Conservation (phyloP, 2,113 vertebrate genomes). For the Cochlearius cochlearius region DNA sequence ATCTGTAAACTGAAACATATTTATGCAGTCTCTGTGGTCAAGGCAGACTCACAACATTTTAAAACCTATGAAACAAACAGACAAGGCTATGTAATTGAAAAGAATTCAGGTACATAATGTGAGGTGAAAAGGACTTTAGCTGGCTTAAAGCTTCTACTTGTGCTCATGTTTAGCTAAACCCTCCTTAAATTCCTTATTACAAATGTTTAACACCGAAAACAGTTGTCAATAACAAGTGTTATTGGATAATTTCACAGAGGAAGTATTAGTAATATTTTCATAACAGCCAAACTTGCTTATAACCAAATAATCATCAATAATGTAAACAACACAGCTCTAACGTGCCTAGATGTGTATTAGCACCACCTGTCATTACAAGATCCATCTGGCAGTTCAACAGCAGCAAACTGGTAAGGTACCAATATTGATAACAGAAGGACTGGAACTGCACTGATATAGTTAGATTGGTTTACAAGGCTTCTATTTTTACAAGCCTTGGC, state of each 20-base stretch:
- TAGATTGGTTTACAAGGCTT: conserved; percentile 61
- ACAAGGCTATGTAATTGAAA: not conserved
- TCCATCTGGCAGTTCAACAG: not conserved
- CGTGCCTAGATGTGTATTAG: not conserved
- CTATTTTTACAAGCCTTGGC: conserved; percentile 46
- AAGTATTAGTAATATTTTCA: not conserved
- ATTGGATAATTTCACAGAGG: not conserved
- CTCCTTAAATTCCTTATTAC: not conserved
- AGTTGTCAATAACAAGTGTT: not conserved
- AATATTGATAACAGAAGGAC: conserved; percentile 37
- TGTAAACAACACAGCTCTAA: not conserved
- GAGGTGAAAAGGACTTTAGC: not conserved
- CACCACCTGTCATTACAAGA: not conserved
- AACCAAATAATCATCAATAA: not conserved
- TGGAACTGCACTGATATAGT: conserved; percentile 62
- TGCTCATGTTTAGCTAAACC: not conserved
- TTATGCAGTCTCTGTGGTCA: not conserved
- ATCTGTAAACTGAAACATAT: not conserved
- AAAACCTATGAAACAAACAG: not conserved
- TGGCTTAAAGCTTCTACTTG: not conserved
- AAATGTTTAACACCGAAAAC: not conserved
- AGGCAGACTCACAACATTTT: not conserved
- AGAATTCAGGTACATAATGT: not conserved
- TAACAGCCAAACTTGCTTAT: not conserved
- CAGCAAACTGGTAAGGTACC: not conserved